Base-by-base conservation (phyloP, 1,140 invertebrate species). In the Drosophila elegans region DNA sequence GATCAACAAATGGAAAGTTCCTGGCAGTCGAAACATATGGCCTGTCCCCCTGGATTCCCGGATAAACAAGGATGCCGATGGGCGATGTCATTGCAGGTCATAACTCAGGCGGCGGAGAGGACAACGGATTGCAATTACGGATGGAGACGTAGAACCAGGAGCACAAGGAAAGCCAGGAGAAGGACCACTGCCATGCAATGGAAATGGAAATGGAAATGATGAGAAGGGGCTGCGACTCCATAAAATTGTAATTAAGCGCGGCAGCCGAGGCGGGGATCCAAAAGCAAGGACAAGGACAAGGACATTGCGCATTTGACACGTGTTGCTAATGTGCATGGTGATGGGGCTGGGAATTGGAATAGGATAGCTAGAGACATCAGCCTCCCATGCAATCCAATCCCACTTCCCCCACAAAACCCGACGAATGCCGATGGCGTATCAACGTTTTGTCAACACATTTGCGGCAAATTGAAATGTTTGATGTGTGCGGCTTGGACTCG, bases 241-340 rank as follows among this genome's bases (percentile, higher is more conserved):
- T 86, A 79, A 86, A 86, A 86, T 75, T 88, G 84, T 86, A 86
- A 86, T 86, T 86, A 86, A 86, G 83, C 63, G 74, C 60, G 49
- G 41, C 79, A 53, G 41, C 54, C 55, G 34, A 75, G 60, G 60
- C 51, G 51, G 27, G 67, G 21, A 56, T 29, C 59, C 27, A 16
- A 67, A 56, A 21, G 32, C 36, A 39, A 34, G 53, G 42, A 59
- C 45, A 61, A 59, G 42, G 12, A 54, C 45, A 52, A 67, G 45
- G 44, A 59, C 36, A 48, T 27, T 29, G 45, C 54, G 45, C 71
- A 59, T 64, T 82, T 82, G 83, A 86, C 83, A 86, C 82, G 79
- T 88, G 82, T 88, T 86, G 82, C 83, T 86, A 79, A 88, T 88
- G 83, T 86, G 55, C 48, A n/a, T 16, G 51, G 11, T 5, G 16